phyloP scores from a whole-genome alignment of 2,797 vertebrate genomes.

The Sarcophilus harrisii region DNA sequence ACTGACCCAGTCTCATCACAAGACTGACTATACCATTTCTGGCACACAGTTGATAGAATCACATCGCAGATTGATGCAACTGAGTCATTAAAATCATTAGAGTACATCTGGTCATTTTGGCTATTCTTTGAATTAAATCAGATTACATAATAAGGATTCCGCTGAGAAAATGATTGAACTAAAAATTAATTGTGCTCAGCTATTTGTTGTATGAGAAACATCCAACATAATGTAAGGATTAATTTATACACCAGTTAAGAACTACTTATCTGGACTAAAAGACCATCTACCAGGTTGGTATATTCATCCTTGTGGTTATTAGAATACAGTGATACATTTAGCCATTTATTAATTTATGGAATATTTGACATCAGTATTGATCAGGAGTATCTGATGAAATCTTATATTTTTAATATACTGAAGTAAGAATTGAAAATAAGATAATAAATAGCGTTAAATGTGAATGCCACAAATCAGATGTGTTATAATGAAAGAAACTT shows the following conservation, averaged over 20 bases:
- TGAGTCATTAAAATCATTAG: neutral
- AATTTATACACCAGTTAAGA: neutral
- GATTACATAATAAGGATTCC: neutral
- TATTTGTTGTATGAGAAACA: slow-evolving; percentile 17
- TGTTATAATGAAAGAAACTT: neutral
- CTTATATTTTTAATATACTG: neutral
- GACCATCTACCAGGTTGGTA: neutral
- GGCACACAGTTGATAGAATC: neutral
- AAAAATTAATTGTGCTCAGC: neutral
- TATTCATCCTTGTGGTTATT: neutral
- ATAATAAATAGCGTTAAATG: neutral
- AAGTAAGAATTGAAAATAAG: neutral
- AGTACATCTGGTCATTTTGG: neutral
- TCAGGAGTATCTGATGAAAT: neutral
- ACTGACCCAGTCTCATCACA: neutral
- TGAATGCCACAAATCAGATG: neutral
- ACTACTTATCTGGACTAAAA: neutral
- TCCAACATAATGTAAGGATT: neutral
- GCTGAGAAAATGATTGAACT: neutral
- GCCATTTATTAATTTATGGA: too few relatives aligned
- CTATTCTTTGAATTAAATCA: neutral
- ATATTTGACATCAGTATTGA: neutral
- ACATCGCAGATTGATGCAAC: neutral
- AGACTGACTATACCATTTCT: neutral
- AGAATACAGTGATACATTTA: neutral